phyloP scores from a whole-genome alignment of 2,888 invertebrate genomes.

The Drosophila maculinotata region DNA sequence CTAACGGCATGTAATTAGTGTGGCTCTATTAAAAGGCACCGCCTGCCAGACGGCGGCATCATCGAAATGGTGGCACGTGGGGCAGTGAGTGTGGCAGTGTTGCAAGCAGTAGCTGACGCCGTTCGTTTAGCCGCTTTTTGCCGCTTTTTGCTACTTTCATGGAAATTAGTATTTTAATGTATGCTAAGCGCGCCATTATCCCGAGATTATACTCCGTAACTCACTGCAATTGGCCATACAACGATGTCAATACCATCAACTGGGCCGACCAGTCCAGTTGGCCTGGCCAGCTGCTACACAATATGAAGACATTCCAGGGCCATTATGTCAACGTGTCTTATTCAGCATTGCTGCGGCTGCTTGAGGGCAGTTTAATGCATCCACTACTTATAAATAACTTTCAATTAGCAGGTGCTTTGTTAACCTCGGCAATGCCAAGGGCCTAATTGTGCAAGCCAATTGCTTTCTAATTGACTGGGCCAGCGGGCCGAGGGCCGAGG shows the following conservation, averaged over 20 bases:
- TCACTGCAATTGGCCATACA: conserved; percentile 55
- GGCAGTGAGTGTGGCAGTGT: background rate
- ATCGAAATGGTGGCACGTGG: conserved; percentile 1
- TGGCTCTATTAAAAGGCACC: conserved; percentile 80
- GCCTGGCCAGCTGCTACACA: conserved; percentile 27
- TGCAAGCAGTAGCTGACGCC: conserved; percentile 5
- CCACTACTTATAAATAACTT: conserved; percentile 62
- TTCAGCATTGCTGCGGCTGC: conserved; percentile 9
- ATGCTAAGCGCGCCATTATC: conserved; percentile 79
- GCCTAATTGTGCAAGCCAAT: conserved; percentile 43
- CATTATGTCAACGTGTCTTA: conserved; percentile 31
- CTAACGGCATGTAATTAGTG: conserved; percentile 81
- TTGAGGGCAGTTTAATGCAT: conserved; percentile 37
- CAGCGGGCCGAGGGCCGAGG: background rate
- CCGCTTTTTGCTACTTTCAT: conserved; percentile 73
- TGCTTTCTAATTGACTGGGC: conserved; percentile 55
- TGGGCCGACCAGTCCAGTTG: conserved; percentile 1
- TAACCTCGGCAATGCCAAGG: conserved; percentile 23
- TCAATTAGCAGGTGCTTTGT: conserved; percentile 71
- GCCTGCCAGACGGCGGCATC: conserved; percentile 56
- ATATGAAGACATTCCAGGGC: conserved; percentile 40
- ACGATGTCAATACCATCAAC: conserved; percentile 46
- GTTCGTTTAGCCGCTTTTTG: too few species aligned
- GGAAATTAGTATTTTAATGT: conserved; percentile 81
- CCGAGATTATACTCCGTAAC: conserved; percentile 44